A percentile compares a stretch with the other conserved stretches of the same genome.
Evolutionary conservation across 2,113 vertebrate species (phyloP).

Genomic region (Cardinalis cardinalis): DNA sequence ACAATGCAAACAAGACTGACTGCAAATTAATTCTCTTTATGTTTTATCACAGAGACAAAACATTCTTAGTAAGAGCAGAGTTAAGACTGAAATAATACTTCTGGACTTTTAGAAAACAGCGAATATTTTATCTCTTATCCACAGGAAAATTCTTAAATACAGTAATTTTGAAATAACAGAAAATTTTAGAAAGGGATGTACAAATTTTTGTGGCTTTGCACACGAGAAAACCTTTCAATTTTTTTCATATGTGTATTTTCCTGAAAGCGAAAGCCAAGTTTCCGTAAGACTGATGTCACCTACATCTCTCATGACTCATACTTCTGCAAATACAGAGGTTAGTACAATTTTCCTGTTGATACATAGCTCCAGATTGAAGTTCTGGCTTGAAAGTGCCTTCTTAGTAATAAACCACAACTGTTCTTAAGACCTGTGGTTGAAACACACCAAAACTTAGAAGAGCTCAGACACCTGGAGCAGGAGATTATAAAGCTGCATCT

Average conservation of each 20-base stretch:
- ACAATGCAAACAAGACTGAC: neutral
- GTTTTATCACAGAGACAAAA: neutral
- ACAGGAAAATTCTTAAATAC: neutral
- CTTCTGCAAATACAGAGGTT: neutral
- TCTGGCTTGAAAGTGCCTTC: neutral
- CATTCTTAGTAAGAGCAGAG: neutral
- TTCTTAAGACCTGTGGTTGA: neutral
- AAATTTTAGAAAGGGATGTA: neutral
- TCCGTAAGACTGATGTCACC: neutral
- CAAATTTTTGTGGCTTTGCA: neutral
- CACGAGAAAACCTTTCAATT: neutral
- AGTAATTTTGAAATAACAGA: neutral
- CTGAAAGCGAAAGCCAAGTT: neutral
- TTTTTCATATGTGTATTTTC: neutral
- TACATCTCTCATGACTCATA: neutral
- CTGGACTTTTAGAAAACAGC: neutral
- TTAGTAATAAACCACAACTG: neutral
- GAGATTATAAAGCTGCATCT: neutral
- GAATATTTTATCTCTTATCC: neutral
- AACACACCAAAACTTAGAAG: neutral
- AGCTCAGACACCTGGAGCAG: fast-evolving
- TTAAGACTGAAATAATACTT: neutral
- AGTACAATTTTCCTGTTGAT: neutral
- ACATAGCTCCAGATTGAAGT: neutral
- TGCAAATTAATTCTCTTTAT: neutral